phyloP scores from a whole-genome alignment of 1,140 invertebrate species.

The Rhyacophila brunnea region DNA sequence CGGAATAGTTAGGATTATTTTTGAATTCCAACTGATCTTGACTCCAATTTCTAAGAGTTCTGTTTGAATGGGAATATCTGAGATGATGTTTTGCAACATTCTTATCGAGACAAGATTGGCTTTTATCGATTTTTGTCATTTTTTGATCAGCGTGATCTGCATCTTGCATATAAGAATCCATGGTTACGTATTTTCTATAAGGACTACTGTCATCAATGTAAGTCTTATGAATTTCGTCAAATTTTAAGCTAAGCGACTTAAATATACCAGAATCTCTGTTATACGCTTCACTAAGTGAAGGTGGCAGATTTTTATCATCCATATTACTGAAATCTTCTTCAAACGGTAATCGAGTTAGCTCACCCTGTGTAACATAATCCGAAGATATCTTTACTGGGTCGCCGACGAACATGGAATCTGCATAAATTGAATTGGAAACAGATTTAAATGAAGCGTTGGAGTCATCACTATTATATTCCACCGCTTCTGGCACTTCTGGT shows the following conservation, averaged over 20 bases:
- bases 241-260: no score
- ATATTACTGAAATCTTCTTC: neutral
- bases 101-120: conserved; percentile 17
- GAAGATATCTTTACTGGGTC: no score
- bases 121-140: neutral
- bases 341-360: no score
- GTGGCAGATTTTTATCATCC: no score
- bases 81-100: conserved; percentile 9
- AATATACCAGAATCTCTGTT: no score
- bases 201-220: no score
- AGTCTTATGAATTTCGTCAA: no score
- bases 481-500: neutral
- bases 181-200: no score
- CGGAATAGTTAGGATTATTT: conserved; percentile 19
- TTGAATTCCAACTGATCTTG: conserved; percentile 14
- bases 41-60: conserved; percentile 27
- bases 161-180: no score
- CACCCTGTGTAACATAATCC: no score
- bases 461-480: conserved; percentile 2
- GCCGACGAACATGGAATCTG: neutral
- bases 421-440: conserved; percentile 17
- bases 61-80: conserved; percentile 23
- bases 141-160: no score
- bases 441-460: conserved; percentile 10
- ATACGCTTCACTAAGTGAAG: neutral